phyloP scores from a whole-genome alignment of 2,797 vertebrate species.

The Muscicapa striata region DNA sequence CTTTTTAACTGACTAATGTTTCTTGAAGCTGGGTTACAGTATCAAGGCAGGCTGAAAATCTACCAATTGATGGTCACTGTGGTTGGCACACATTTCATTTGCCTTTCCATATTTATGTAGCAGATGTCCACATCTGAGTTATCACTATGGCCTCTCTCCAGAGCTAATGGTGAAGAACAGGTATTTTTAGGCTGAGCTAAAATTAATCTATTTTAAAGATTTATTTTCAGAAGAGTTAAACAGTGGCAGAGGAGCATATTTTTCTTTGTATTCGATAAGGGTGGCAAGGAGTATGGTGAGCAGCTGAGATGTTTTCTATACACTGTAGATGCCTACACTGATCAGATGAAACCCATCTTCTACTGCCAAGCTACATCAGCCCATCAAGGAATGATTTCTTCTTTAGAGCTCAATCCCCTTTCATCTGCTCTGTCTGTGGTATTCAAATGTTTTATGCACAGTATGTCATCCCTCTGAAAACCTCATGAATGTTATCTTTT shows the following conservation, averaged over 20 bases:
- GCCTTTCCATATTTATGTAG: background rate
- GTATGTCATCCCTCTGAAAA: slow-evolving; percentile 50
- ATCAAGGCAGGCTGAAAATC: background rate
- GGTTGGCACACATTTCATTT: background rate
- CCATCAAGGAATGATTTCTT: slow-evolving; percentile 50
- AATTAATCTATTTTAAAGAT: background rate
- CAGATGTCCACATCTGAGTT: background rate
- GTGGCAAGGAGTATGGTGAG: background rate
- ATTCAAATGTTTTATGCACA: slow-evolving; percentile 54
- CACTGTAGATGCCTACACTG: slow-evolving; percentile 1
- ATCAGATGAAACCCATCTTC: slow-evolving; percentile 44
- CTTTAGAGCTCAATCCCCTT: slow-evolving; percentile 52
- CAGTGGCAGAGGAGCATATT: background rate
- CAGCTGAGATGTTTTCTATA: background rate
- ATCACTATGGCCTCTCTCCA: background rate
- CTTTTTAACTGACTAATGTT: background rate
- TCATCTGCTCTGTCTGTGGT: slow-evolving; percentile 49
- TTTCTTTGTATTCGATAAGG: background rate
- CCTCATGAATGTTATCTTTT: slow-evolving; percentile 63
- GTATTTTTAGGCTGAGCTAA: background rate
- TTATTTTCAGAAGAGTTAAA: background rate
- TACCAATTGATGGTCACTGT: background rate
- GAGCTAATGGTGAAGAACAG: background rate
- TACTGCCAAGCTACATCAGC: slow-evolving; percentile 44
- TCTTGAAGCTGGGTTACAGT: background rate